phyloP scores from a whole-genome alignment of 64 coral and sea anemone species.

The Dendronephthya gigantea region DNA sequence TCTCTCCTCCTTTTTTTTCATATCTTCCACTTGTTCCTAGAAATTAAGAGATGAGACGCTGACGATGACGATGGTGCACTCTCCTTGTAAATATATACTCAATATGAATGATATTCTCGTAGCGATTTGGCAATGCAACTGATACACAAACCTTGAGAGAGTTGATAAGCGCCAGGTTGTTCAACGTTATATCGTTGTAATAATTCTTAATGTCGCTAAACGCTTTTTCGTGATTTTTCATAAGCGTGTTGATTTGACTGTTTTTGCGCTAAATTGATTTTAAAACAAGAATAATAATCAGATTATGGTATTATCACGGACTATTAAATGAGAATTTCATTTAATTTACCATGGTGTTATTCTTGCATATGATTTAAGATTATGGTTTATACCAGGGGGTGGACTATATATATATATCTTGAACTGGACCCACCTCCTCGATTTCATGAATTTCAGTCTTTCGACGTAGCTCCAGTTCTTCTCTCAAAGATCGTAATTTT shows the following conservation, averaged over 20 bases:
- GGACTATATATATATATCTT: too few species aligned
- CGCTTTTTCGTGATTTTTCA: slow-evolving; percentile 97
- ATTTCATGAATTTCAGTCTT: slow-evolving; percentile 99
- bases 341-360: too few species aligned
- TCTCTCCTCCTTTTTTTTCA: slow-evolving; percentile 99
- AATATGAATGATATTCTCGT: too few species aligned
- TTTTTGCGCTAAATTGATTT: slow-evolving; percentile 59
- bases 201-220: slow-evolving; percentile 99
- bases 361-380: too few species aligned
- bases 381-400: too few species aligned
- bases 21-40: slow-evolving; percentile 99
- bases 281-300: neutral
- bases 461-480: slow-evolving; percentile 88
- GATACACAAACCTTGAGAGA: slow-evolving; percentile 65
- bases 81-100: too few species aligned
- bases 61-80: too few species aligned
- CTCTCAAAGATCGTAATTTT: slow-evolving; percentile 86
- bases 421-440: slow-evolving; percentile 58
- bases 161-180: slow-evolving; percentile 93
- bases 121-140: neutral
- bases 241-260: slow-evolving; percentile 95
- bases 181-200: slow-evolving; percentile 98
- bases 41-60: neutral
- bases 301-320: too few species aligned
- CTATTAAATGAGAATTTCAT: too few species aligned